Evolutionary conservation across 2,113 vertebrate species (phyloP).

Genomic region (Bubalus kerabau): DNA sequence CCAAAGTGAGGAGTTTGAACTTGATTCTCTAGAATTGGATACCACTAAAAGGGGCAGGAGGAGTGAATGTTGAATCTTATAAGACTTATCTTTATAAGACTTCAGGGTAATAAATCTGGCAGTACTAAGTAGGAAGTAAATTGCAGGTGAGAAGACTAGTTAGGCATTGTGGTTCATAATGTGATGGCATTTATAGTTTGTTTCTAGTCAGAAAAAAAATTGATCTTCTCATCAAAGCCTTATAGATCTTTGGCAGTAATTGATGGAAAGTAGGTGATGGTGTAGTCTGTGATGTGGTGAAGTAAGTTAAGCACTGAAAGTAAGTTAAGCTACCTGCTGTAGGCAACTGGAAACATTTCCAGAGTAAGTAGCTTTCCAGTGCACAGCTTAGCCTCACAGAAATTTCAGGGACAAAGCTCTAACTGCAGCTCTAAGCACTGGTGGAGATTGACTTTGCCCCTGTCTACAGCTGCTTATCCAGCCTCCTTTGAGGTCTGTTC

Average conservation of each 20-base stretch:
- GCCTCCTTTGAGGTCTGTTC: background rate
- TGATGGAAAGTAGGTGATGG: background rate
- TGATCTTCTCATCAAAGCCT: background rate
- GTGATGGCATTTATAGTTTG: background rate
- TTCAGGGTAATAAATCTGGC: background rate
- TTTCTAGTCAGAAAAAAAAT: conserved; percentile 3
- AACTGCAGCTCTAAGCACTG: background rate
- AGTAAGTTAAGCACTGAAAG: background rate
- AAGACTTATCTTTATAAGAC: background rate
- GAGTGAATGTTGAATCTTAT: background rate
- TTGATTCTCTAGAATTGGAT: conserved; percentile 13
- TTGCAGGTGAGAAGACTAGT: background rate
- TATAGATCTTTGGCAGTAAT: background rate
- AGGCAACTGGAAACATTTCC: background rate
- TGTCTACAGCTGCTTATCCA: background rate
- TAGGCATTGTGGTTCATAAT: conserved; percentile 24
- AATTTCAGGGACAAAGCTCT: background rate
- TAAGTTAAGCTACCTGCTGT: background rate
- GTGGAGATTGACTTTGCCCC: background rate
- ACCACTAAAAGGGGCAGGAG: background rate
- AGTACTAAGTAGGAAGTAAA: background rate
- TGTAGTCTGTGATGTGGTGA: background rate
- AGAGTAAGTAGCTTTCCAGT: background rate
- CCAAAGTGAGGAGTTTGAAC: background rate
- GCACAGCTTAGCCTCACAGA: background rate